These are phyloP conservation scores for Chitala chitala DNA, from an alignment of 2,113 vertebrate genomes.

Conservation along the genomic window DNA sequence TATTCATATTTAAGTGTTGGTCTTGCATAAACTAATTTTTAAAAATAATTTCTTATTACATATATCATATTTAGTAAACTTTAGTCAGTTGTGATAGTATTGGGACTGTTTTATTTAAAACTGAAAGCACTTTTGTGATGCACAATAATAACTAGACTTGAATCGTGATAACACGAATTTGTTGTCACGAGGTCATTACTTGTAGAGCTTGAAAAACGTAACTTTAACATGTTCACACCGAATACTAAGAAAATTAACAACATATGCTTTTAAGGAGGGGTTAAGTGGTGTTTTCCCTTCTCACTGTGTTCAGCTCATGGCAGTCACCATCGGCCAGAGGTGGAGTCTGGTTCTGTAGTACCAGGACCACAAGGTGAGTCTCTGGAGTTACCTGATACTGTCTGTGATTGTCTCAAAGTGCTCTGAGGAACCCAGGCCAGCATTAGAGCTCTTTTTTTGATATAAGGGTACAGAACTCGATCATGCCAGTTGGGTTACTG, in stretches of 20 bases:
- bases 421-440: neutral
- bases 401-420: neutral
- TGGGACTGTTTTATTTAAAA: too few relatives aligned
- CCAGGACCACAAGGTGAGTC: constrained; percentile 49
- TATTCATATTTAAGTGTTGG: too few relatives aligned
- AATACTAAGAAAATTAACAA: too few relatives aligned
- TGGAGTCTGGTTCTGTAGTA: constrained; percentile 32
- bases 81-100: too few relatives aligned
- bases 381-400: neutral
- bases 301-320: constrained; percentile 37
- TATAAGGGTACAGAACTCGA: too few relatives aligned
- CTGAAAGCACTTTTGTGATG: too few relatives aligned
- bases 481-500: too few relatives aligned
- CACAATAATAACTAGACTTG: too few relatives aligned
- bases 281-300: neutral
- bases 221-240: too few relatives aligned
- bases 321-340: constrained; percentile 25
- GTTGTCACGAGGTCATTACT: too few relatives aligned
- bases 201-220: too few relatives aligned
- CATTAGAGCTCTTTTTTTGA: neutral
- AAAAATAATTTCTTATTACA: neutral
- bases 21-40: neutral
- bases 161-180: too few relatives aligned
- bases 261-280: neutral
- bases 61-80: neutral